A percentile compares a stretch with the other conserved stretches of the same genome.
Conservation (phyloP, 2,797 vertebrate species). For the Jordanella pulchra region DNA sequence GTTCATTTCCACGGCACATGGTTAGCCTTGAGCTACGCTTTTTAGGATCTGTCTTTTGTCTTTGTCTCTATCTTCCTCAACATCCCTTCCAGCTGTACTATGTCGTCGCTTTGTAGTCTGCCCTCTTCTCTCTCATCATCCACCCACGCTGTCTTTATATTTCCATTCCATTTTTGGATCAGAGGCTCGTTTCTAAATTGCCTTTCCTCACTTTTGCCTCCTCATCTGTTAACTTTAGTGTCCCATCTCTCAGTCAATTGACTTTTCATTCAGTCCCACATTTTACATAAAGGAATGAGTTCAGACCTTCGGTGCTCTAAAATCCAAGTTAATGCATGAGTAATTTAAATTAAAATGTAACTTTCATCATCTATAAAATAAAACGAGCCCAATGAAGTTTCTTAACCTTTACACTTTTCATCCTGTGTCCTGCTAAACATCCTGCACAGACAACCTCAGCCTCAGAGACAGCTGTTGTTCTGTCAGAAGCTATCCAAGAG, state of each 20-base stretch:
- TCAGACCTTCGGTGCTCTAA: background rate
- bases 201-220: slow-evolving; percentile 14
- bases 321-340: slow-evolving; percentile 3
- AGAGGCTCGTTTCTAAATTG: slow-evolving; percentile 27
- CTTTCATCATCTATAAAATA: background rate
- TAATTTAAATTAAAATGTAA: background rate
- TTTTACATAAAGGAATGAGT: slow-evolving; percentile 1
- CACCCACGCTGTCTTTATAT: slow-evolving; percentile 37
- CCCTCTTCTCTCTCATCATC: slow-evolving; percentile 36
- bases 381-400: slow-evolving; percentile 5
- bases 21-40: slow-evolving; percentile 67
- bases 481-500: slow-evolving; percentile 61
- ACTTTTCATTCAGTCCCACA: slow-evolving; percentile 13
- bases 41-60: slow-evolving; percentile 70
- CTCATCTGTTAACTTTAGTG: slow-evolving; percentile 19
- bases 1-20: slow-evolving; percentile 60
- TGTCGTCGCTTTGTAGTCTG: slow-evolving; percentile 48
- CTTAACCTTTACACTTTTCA: background rate
- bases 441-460: slow-evolving; percentile 28
- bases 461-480: slow-evolving; percentile 55
- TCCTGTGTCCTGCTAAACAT: background rate
- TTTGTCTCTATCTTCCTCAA: slow-evolving; percentile 53
- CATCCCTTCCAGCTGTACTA: slow-evolving; percentile 50
- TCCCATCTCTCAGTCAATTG: slow-evolving; percentile 9
- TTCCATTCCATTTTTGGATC: slow-evolving; percentile 32